Percentiles rank a stretch among this genome's conserved stretches.
phyloP scores from a whole-genome alignment of 92 coral and sea anemone genomes.

The Actinostola sp. region DNA sequence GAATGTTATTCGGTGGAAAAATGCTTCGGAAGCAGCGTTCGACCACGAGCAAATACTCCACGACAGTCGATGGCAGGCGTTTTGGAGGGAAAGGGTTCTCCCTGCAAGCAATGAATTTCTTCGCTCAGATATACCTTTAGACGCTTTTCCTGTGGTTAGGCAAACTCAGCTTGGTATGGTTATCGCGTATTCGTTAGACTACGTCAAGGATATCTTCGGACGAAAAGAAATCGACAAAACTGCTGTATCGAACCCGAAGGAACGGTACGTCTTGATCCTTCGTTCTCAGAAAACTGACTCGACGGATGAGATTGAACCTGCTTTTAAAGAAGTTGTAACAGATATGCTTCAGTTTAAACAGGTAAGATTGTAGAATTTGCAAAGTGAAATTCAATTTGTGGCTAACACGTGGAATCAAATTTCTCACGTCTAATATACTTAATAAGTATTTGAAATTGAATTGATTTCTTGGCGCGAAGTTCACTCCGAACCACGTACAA shows the following conservation, averaged over 20 bases:
- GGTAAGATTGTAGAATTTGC: constrained; percentile 52
- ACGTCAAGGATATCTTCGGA: constrained; percentile 68
- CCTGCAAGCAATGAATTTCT: constrained; percentile 72
- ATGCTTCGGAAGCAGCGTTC: constrained; percentile 49
- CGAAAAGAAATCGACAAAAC: constrained; percentile 33
- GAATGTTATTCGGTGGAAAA: constrained; percentile 74
- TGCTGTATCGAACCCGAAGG: constrained; percentile 52
- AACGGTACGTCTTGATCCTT: constrained; percentile 82
- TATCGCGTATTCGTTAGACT: constrained; percentile 89
- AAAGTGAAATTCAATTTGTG: constrained; percentile 7
- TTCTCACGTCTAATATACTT: not conserved
- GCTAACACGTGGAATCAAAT: not conserved
- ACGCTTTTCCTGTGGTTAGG: constrained; percentile 82
- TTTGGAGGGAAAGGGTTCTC: constrained; percentile 86
- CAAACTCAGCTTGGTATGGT: constrained; percentile 81
- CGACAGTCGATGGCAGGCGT: constrained; percentile 82
- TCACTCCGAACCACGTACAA: not conserved
- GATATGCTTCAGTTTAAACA: constrained; percentile 94
- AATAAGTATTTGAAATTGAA: not conserved
- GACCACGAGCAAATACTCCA: constrained; percentile 74
- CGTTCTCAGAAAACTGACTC: constrained; percentile 73
- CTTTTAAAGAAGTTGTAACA: constrained; percentile 89
- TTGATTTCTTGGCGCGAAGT: constrained; percentile 19
- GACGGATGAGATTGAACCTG: constrained; percentile 67
- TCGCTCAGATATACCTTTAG: constrained; percentile 70